Evolutionary conservation across 2,888 invertebrate genomes (phyloP).

Genomic region (Heliconius erato): DNA sequence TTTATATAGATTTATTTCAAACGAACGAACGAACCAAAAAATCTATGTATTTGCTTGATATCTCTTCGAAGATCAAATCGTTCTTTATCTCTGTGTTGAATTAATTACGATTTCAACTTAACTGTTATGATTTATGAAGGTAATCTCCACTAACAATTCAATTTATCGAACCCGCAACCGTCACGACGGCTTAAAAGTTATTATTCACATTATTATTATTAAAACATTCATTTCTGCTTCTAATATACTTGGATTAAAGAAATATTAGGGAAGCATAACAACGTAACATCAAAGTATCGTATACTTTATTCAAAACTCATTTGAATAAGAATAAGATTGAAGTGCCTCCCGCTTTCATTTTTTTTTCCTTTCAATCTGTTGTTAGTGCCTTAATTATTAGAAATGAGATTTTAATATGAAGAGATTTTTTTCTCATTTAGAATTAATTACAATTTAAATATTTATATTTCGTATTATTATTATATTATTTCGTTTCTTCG

Average conservation of each 20-base stretch:
- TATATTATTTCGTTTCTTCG: too few relatives aligned
- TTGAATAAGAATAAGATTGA: constrained; percentile 80
- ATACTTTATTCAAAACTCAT: constrained; percentile 75
- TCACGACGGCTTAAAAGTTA: too few relatives aligned
- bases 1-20: too few relatives aligned
- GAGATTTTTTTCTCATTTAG: background rate
- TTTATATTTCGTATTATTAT: background rate
- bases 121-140: too few relatives aligned
- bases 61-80: too few relatives aligned
- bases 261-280: constrained; percentile 45
- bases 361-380: constrained; percentile 71
- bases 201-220: background rate
- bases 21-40: too few relatives aligned
- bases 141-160: too few relatives aligned
- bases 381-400: constrained; percentile 10
- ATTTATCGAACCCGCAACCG: too few relatives aligned
- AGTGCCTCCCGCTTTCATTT: constrained; percentile 66
- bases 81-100: too few relatives aligned
- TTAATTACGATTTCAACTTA: too few relatives aligned
- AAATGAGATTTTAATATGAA: constrained; percentile 14
- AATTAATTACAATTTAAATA: background rate
- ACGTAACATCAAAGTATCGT: constrained; percentile 72
- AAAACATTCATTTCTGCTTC: constrained; percentile 53
- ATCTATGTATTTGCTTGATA: too few relatives aligned
- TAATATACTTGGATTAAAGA: constrained; percentile 8